Conservation (phyloP, 2,113 vertebrate species). For the Sorex araneus region DNA sequence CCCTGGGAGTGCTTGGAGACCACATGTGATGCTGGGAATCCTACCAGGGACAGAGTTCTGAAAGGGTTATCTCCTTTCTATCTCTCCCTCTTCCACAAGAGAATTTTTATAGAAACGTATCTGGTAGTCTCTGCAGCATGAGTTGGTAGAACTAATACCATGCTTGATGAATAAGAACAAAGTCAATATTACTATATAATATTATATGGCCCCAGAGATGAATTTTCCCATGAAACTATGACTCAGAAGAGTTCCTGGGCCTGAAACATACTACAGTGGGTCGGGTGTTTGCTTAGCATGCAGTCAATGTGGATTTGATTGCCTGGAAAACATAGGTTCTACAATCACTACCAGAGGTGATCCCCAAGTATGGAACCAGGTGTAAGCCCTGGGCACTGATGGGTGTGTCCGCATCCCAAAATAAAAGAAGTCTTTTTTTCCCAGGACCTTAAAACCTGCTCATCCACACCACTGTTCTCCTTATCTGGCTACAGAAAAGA, state of each 20-base stretch:
- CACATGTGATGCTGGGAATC: too few species aligned
- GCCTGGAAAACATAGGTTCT: too few species aligned
- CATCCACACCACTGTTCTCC: accelerated
- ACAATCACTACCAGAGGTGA: too few species aligned
- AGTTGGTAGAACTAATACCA: background rate
- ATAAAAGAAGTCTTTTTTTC: background rate
- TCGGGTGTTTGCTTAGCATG: too few species aligned
- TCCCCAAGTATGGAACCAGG: too few species aligned
- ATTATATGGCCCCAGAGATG: background rate
- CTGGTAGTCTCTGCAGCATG: background rate
- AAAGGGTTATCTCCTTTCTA: too few species aligned
- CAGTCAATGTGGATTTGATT: too few species aligned
- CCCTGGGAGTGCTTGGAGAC: too few species aligned
- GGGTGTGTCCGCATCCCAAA: too few species aligned
- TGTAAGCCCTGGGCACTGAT: too few species aligned
- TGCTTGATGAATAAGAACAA: background rate
- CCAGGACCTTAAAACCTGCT: background rate
- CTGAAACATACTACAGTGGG: too few species aligned
- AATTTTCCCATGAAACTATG: background rate
- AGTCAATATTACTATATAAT: background rate
- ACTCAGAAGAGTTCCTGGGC: background rate
- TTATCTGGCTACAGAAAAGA: background rate
- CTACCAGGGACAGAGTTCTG: too few species aligned
- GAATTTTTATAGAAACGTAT: background rate
- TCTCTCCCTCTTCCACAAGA: background rate